Evolutionary conservation across 2,113 vertebrate genomes (phyloP), one percentile per base, ranked within the genome.

Genomic region (Catharus fuscescens): DNA sequence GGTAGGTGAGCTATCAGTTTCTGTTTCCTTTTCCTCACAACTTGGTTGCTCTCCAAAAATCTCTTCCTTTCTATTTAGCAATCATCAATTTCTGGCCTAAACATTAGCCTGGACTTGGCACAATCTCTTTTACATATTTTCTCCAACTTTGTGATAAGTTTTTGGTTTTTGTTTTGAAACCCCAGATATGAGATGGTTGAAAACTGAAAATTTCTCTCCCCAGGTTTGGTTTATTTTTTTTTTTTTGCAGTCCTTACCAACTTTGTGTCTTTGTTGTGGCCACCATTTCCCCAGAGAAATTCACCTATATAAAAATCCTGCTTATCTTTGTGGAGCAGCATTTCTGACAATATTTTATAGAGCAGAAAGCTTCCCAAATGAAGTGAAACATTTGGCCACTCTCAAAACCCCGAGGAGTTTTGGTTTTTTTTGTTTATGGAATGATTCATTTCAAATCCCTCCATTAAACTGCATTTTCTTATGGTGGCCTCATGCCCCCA

Each of bases 391-490:
- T 77, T 92, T 78, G 69, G 48, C 69, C n/a, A 6, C 69, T 84
- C 73, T 79, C 40, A 76, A 80, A 91, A 17, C 62, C 62, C 86
- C 28, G 10, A 66, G 81, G 77, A 85, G 65, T 80, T 93, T 69
- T 76, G n/a, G 38, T 40, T 24, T 2, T 73, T 36, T 88, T 74
- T 86, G 44, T 79, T 95, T 87, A 38, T 69, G 48, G 66, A 77
- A 47, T 87, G 87, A 90, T 94, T 95, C 66, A 73, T 69, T 76
- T 70, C 66, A 54, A 40, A 72, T 90, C 84, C 5, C 66, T 54
- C 6, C 28, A 5, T 76, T 80, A 38, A 88, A 69, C 48, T 82
- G 28, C 62, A 13, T 96, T 96, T 95, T 92, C 90, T 89, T 81
- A 5, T 52, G 88, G 87, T 73, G 87, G 87, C 85, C 73, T 87